A percentile compares a stretch with the other conserved stretches of the same genome.
phyloP scores from a whole-genome alignment of 2,113 vertebrate species.

The Nothoprocta perdicaria region DNA sequence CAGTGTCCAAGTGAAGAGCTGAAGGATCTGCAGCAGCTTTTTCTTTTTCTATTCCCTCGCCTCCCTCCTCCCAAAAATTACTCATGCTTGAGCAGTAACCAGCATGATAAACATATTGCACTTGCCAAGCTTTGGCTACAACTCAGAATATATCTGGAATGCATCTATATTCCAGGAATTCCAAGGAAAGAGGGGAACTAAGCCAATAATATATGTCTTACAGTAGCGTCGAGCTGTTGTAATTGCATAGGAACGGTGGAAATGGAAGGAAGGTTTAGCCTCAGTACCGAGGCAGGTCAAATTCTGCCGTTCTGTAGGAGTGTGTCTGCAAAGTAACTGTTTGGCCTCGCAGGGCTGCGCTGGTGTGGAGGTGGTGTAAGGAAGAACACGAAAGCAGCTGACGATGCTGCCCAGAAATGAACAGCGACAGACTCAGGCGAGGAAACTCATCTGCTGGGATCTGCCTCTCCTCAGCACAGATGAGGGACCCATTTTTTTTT shows the following conservation, averaged over 20 bases:
- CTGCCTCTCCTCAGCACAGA: neutral
- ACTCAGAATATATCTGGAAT: neutral
- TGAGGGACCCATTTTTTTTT: neutral
- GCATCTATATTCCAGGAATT: neutral
- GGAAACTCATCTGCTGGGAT: neutral
- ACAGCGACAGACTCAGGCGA: neutral
- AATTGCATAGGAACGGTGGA: neutral
- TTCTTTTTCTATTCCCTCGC: neutral
- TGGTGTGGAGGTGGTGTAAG: neutral
- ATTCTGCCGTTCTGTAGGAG: neutral
- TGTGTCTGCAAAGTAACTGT: rapidly evolving
- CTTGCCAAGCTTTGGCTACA: neutral
- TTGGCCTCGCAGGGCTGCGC: neutral
- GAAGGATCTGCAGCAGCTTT: slow-evolving; percentile 29
- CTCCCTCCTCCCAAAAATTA: neutral
- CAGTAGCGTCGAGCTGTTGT: neutral
- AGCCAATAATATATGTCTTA: neutral
- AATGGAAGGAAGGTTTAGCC: neutral
- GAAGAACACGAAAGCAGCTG: neutral
- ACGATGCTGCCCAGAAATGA: neutral
- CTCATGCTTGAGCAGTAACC: neutral
- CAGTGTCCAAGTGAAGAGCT: slow-evolving; percentile 17
- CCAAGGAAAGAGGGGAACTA: neutral
- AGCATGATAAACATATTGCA: neutral
- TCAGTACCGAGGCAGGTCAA: neutral